Percentiles rank a stretch among this genome's conserved stretches.
These are phyloP conservation scores for Phalloptychus januarius DNA, from an alignment of 2,797 vertebrate species.

Conservation along the genomic window DNA sequence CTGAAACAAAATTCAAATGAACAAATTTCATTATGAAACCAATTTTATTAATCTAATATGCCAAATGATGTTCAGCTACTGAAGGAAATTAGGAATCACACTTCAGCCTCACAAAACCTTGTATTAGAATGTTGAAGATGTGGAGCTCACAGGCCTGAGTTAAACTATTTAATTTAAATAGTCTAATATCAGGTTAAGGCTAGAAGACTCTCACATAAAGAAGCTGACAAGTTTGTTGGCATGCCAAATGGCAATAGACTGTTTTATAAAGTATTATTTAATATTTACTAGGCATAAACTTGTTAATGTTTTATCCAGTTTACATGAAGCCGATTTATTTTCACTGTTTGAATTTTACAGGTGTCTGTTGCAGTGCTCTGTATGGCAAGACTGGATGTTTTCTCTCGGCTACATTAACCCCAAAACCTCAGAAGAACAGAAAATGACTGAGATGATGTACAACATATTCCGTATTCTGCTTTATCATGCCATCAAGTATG, in stretches of 20 bases:
- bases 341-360: constrained; percentile 63
- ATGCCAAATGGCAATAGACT: not conserved
- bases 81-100: not conserved
- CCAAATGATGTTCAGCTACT: not conserved
- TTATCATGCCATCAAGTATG: constrained; percentile 98
- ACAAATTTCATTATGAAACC: not conserved
- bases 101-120: not conserved
- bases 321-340: not conserved
- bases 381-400: constrained; percentile 99
- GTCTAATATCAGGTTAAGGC: not conserved
- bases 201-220: not conserved
- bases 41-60: not conserved
- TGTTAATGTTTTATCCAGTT: not conserved
- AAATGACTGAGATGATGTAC: constrained; percentile 98
- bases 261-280: not conserved
- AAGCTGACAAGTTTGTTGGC: not conserved
- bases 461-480: constrained; percentile 97
- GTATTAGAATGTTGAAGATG: not conserved
- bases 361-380: constrained; percentile 97
- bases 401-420: constrained; percentile 96
- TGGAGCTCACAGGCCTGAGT: not conserved
- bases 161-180: not conserved
- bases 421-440: constrained; percentile 94
- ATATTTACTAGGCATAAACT: not conserved
- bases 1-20: not conserved